A percentile compares a stretch with the other conserved stretches of the same genome.
phyloP scores from a whole-genome alignment of 2,113 vertebrate genomes.

The Ictidomys tridecemlineatus region DNA sequence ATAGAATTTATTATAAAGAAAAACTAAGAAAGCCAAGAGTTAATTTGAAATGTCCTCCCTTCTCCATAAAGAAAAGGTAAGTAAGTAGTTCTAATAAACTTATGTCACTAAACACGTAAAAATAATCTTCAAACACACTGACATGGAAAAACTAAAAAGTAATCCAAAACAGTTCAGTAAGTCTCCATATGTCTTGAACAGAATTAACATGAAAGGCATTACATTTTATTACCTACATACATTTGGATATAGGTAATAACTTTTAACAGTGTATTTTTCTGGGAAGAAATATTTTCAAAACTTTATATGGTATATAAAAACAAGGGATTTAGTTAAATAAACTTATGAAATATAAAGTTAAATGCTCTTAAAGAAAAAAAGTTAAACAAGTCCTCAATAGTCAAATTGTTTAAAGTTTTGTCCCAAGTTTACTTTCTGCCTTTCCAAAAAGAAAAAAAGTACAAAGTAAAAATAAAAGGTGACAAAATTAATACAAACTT shows the following conservation, averaged over 20 bases:
- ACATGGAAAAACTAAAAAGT: neutral
- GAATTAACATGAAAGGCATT: constrained; percentile 34
- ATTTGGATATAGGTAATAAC: neutral
- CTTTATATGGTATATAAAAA: constrained; percentile 52
- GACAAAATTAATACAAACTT: neutral
- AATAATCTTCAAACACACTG: constrained; percentile 14
- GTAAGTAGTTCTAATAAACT: constrained; percentile 18
- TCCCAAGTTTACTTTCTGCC: constrained; percentile 4
- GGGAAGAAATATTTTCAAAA: constrained; percentile 50
- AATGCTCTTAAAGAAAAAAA: neutral
- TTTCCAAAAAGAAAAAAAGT: neutral
- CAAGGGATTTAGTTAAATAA: constrained; percentile 4
- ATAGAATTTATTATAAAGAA: constrained; percentile 40
- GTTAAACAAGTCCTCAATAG: neutral
- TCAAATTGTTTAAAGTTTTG: constrained; percentile 3
- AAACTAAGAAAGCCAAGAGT: neutral
- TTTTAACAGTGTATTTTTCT: neutral
- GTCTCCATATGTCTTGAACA: neutral
- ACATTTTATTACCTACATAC: neutral
- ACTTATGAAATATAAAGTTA: constrained; percentile 26
- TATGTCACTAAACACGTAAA: constrained; percentile 20
- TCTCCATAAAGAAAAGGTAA: constrained; percentile 24
- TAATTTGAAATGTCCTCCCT: constrained; percentile 28
- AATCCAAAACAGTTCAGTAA: neutral
- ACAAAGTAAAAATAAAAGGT: neutral